Evolutionary conservation across 2,888 invertebrate species (phyloP).

Genomic region (Aromia moschata): DNA sequence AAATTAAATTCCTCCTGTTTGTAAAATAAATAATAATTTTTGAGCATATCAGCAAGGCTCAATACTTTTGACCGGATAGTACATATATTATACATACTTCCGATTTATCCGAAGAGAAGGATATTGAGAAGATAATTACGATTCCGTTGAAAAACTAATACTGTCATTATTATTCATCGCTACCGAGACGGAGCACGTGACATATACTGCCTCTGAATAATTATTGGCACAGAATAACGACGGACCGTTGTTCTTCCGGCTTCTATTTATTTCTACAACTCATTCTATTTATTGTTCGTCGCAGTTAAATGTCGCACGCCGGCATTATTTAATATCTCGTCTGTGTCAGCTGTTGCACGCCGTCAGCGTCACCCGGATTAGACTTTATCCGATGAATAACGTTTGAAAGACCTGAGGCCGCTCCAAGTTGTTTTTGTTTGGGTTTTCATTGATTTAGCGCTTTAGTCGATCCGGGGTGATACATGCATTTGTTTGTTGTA

Average conservation of each 20-base stretch:
- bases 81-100: too few species aligned
- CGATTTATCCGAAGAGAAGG: too few species aligned
- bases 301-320: neutral
- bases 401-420: neutral
- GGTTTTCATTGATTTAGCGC: neutral
- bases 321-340: neutral
- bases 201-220: too few species aligned
- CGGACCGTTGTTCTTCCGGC: neutral
- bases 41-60: too few species aligned
- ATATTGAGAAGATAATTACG: too few species aligned
- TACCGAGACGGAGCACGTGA: too few species aligned
- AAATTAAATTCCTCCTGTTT: too few species aligned
- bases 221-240: neutral
- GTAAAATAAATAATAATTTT: too few species aligned
- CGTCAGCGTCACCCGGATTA: neutral
- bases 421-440: neutral
- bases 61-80: too few species aligned
- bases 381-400: neutral
- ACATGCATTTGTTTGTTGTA: too few species aligned
- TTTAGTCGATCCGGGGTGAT: neutral
- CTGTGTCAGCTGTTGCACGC: neutral
- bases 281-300: neutral
- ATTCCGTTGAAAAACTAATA: too few species aligned
- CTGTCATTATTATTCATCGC: too few species aligned
- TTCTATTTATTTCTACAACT: neutral